Evolutionary conservation across 2,797 vertebrate genomes (phyloP).

Genomic region (Coreius guichenoti): DNA sequence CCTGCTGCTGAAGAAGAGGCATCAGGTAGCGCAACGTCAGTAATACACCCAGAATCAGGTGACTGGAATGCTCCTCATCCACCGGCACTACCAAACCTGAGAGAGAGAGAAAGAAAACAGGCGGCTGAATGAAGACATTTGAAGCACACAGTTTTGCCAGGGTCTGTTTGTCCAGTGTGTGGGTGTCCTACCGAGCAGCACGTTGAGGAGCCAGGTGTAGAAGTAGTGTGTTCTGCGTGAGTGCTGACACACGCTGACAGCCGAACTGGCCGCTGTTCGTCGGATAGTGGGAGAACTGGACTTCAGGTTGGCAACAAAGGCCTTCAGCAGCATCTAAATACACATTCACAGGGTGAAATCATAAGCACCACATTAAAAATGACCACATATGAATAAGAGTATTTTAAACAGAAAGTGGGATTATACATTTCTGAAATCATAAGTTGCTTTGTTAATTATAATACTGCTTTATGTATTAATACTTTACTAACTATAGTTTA

Average conservation of each 20-base stretch:
- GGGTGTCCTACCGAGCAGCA: constrained; percentile 86
- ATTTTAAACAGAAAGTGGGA: background rate
- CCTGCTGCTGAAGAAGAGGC: constrained; percentile 95
- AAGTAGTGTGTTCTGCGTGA: constrained; percentile 92
- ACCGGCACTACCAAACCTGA: constrained; percentile 89
- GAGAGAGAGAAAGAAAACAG: background rate
- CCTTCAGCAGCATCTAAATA: constrained; percentile 88
- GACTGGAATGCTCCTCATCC: constrained; percentile 87
- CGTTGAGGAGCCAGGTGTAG: constrained; percentile 96
- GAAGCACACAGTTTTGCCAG: background rate
- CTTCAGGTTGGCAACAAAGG: constrained; percentile 93
- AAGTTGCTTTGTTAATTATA: background rate
- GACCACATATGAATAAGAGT: too few species aligned
- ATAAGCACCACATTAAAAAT: background rate
- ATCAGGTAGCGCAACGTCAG: constrained; percentile 93
- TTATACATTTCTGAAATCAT: background rate
- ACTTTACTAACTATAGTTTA: background rate
- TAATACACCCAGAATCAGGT: constrained; percentile 91
- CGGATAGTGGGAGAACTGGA: constrained; percentile 92
- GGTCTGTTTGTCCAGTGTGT: background rate
- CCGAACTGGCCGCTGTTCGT: constrained; percentile 90
- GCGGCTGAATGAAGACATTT: background rate
- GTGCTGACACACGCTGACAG: constrained; percentile 92
- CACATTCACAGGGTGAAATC: background rate
- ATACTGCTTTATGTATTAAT: background rate